Percentiles rank a stretch among this genome's conserved stretches.
These are phyloP conservation scores for Parus major DNA, from an alignment of 2,113 vertebrate species.

Conservation along the genomic window DNA sequence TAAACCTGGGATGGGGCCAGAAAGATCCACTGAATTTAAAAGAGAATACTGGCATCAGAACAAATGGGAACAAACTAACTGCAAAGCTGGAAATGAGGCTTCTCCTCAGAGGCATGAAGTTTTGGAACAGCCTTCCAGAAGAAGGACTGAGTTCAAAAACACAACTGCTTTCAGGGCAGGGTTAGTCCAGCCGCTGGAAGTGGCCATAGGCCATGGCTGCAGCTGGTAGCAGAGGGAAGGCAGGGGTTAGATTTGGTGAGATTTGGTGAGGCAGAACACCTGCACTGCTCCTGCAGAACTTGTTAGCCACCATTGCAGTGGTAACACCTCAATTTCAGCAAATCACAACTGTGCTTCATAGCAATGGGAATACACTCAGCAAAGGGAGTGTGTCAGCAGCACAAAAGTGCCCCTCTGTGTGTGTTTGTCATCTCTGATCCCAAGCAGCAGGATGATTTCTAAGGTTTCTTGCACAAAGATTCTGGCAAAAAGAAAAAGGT, in stretches of 20 bases:
- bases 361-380: background rate
- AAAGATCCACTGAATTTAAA: background rate
- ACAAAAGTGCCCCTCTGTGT: background rate
- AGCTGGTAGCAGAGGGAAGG: background rate
- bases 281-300: background rate
- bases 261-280: background rate
- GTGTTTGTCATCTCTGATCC: background rate
- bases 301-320: background rate
- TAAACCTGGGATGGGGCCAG: background rate
- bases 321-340: background rate
- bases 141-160: background rate
- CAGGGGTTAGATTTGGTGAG: background rate
- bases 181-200: background rate
- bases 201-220: background rate
- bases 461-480: background rate
- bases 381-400: too few relatives aligned
- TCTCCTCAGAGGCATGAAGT: constrained; percentile 6
- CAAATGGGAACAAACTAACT: constrained; percentile 8
- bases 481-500: background rate
- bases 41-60: constrained; percentile 7
- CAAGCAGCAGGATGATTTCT: background rate
- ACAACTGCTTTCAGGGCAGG: background rate
- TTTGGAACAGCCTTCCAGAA: background rate
- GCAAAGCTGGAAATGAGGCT: constrained; percentile 19
- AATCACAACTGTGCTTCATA: background rate